phyloP scores from a whole-genome alignment of 2,888 invertebrate species.

The Nemoura dubitans region DNA sequence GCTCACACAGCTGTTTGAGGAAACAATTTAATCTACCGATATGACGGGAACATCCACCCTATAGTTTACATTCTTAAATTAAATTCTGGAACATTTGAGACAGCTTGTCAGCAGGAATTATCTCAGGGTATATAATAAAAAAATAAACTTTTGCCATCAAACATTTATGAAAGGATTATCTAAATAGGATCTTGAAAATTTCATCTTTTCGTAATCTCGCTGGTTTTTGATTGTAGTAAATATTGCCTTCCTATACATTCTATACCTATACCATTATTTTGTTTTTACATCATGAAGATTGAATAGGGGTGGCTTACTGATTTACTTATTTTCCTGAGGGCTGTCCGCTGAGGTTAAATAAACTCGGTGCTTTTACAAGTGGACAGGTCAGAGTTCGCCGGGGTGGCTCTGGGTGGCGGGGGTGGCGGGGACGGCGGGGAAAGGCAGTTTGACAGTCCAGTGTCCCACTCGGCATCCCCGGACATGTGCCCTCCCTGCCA shows the following conservation, averaged over 20 bases:
- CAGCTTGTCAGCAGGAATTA: background rate
- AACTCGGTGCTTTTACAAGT: conserved; percentile 4
- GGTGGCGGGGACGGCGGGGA: background rate
- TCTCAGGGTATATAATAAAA: background rate
- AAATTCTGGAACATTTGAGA: background rate
- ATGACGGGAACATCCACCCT: background rate
- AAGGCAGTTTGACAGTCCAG: background rate
- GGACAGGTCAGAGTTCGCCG: background rate
- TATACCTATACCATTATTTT: background rate
- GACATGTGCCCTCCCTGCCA: background rate
- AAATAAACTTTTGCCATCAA: conserved; percentile 2
- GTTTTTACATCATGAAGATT: background rate
- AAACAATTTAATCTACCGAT: conserved; percentile 7
- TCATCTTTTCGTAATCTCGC: background rate
- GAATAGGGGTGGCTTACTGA: background rate
- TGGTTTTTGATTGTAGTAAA: background rate
- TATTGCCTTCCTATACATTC: background rate
- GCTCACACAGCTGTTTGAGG: background rate
- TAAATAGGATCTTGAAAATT: background rate
- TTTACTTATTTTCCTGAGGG: background rate
- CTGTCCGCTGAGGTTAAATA: background rate
- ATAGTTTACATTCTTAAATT: conserved; percentile 7
- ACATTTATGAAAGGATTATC: background rate
- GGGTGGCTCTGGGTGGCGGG: too few species aligned
- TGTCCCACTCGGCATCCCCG: background rate